Evolutionary conservation across 1,140 invertebrate species (phyloP).

Genomic region (Nasonia longicornis): DNA sequence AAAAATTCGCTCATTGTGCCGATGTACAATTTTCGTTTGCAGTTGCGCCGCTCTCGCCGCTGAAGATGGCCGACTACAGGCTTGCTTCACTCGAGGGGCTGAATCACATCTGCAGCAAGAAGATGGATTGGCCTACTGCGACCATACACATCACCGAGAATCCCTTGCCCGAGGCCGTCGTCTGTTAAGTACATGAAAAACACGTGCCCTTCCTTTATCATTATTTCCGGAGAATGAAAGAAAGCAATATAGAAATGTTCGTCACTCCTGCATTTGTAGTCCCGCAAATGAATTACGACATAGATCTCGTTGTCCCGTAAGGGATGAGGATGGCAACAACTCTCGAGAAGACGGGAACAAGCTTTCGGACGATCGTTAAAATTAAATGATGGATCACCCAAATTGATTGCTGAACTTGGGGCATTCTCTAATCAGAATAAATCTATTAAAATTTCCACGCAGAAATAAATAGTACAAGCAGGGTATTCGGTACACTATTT

Average conservation of each 20-base stretch:
- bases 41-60: conserved; percentile 79
- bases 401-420: not conserved
- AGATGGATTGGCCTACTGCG: conserved; percentile 71
- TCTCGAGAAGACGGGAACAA: not conserved
- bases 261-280: conserved; percentile 23
- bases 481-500: not conserved
- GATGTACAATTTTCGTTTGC: conserved; percentile 63
- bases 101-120: conserved; percentile 71
- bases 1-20: conserved; percentile 33
- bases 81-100: conserved; percentile 71
- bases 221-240: conserved; percentile 16
- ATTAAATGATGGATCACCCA: not conserved
- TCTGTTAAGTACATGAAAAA: conserved; percentile 72
- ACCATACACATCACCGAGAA: conserved; percentile 84
- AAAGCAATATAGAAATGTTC: conserved; percentile 47
- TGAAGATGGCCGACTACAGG: conserved; percentile 76
- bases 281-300: conserved; percentile 5
- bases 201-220: conserved; percentile 12
- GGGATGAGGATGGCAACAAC: not conserved
- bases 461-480: too few relatives aligned
- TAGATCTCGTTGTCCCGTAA: not conserved
- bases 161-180: conserved; percentile 81
- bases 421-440: not conserved
- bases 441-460: too few relatives aligned
- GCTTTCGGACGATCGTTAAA: not conserved